Base-by-base conservation (phyloP, 2,113 vertebrate genomes). In the Grammatotria lemairii region DNA sequence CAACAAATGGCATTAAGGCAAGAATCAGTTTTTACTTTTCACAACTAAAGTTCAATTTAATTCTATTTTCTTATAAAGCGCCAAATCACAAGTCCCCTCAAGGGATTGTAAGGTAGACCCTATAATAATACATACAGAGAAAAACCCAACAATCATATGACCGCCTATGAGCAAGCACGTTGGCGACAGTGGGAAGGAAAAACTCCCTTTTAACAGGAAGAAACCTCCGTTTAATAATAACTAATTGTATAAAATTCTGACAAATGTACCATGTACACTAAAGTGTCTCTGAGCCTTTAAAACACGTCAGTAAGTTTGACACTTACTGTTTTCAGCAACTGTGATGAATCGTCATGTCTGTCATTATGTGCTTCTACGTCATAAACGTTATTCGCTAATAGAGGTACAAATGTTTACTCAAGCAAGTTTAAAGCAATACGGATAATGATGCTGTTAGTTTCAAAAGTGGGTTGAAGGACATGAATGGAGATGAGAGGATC, bases 221-320 rank as follows among this genome's bases (percentile, higher is more conserved):
- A 57, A 57, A 28, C 55, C 55, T 28, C 0, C 0, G 7, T 57
- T 57, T 57, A 57, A 57, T 57, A 57, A 57, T 57, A 57, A 38
- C 11, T 13, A 38, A 68, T n/a, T 38, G 2, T n/a, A 13, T n/a
- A 65, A 35, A n/a, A 65, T 65, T 38, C 0, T 38, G 60, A 38
- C 60, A 68, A 65, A 65, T 65, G 19, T 38, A 5, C 38, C 33
- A 38, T 13, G 35, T 38, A 0, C 9, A 65, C 60, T 65, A 8
- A 65, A 65, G 60, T 65, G 63, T 40, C 10, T 40, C 63, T 5
- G 63, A 68, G 33, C 11, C 19, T 65, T 65, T 65, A 70, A 42
- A 42, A 70, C 35, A 42, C 1, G 0, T 23, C 65, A 73, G 21
- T 73, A 23, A 73, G 1, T 38, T 42, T 23, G 3, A 45, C 1